Base-by-base conservation (phyloP, 2,797 vertebrate species). In the Pantherophis vulpinus region DNA sequence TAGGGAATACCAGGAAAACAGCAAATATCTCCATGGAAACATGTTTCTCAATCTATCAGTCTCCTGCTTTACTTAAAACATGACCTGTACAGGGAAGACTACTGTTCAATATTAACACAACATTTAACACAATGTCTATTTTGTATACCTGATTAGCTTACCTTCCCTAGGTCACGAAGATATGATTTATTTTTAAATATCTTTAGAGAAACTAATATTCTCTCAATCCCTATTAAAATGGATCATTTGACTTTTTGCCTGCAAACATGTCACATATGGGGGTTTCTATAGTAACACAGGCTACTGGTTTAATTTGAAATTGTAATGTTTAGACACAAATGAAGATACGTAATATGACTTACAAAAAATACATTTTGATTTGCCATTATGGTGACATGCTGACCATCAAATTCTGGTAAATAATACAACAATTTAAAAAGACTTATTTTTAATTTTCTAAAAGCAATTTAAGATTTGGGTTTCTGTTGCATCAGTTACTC, bases 1-100 rank as follows among this genome's bases (percentile, higher is more conserved):
- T 91, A 97, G 98, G 98, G 98, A 98, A 98, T 98, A 98, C 97
- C 97, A 98, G 98, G 97, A 97, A 98, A 97, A 97, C 98, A 98
- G 98, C 95, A 95, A 97, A 95, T 96, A 97, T 99, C 98, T 97
- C 99, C 98, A 98, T 98, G 98, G 98, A 97, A 99, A 99, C 98
- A 32, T 95, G 97, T 95, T 93, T 98, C 98, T 98, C 98, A 93
- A 97, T 98, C 98, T 97, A 97, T 97, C 97, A 97, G 98, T 95
- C 97, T 96, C 97, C 97, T 55, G 96, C 97, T 97, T 97, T 96
- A 96, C 96, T 96, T 98, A 97, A 98, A 94, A 96, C 97, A 98
- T 97, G 97, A 98, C 98, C 98, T 96, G 95, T 95, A 94, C 97
- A 97, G 98, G 42, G 94, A 97, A 97, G 97, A 96, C 95, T 92